Evolutionary conservation across 2,888 invertebrate genomes (phyloP).

Genomic region (Blera fallax): DNA sequence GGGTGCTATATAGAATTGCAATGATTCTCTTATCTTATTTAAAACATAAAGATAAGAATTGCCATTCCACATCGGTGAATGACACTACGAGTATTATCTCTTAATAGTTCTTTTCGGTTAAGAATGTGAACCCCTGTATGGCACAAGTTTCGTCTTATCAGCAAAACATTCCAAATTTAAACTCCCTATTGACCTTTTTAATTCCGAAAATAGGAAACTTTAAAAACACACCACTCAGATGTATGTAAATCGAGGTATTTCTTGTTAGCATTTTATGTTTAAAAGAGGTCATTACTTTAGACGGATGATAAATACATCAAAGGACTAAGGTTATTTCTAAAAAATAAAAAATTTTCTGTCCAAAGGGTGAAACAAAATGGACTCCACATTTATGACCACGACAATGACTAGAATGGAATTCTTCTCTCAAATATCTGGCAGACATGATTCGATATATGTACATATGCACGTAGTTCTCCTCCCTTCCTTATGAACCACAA

Average conservation of each 20-base stretch:
- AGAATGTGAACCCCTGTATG: neutral
- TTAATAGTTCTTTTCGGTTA: neutral
- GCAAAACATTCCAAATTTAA: slow-evolving; percentile 62
- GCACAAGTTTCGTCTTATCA: slow-evolving; percentile 51
- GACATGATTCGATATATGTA: no score
- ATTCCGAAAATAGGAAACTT: slow-evolving; percentile 58
- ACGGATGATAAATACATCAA: slow-evolving; percentile 3
- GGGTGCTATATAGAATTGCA: slow-evolving; percentile 52
- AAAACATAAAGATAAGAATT: slow-evolving; percentile 43
- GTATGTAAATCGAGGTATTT: slow-evolving; percentile 6
- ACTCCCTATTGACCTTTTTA: slow-evolving; percentile 60
- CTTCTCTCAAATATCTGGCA: neutral
- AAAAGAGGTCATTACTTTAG: slow-evolving; percentile 51
- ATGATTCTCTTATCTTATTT: slow-evolving; percentile 13
- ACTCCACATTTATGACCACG: neutral
- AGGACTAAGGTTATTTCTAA: neutral
- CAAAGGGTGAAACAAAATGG: slow-evolving; percentile 22
- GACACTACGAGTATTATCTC: slow-evolving; percentile 40
- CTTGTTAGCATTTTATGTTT: neutral
- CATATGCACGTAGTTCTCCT: no score
- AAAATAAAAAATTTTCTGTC: neutral
- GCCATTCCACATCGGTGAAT: slow-evolving; percentile 35
- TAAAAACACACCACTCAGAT: slow-evolving; percentile 19
- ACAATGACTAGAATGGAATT: neutral
- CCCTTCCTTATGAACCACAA: slow-evolving; percentile 41